A percentile compares a stretch with the other conserved stretches of the same genome.
These are phyloP conservation scores for Myrmecophaga tridactyla DNA, from an alignment of 2,113 vertebrate genomes.

Conservation along the genomic window DNA sequence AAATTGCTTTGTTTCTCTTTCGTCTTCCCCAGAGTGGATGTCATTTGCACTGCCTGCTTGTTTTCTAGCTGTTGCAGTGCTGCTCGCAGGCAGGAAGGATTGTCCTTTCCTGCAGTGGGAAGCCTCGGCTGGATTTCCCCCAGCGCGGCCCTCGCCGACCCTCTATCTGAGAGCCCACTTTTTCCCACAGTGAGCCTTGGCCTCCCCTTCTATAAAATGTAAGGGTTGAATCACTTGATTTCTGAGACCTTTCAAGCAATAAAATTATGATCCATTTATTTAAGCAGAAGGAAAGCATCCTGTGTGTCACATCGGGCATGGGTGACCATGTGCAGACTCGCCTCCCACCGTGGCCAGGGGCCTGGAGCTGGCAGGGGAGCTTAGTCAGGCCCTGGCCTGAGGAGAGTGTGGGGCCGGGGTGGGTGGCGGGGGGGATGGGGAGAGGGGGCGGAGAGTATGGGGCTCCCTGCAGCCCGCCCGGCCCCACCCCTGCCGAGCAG, in stretches of 20 bases:
- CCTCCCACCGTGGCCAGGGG: too few relatives aligned
- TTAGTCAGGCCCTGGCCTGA: too few relatives aligned
- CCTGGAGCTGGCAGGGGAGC: too few relatives aligned
- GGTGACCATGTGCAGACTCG: too few relatives aligned
- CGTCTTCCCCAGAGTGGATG: not conserved
- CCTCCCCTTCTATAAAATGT: not conserved
- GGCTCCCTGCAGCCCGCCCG: too few relatives aligned
- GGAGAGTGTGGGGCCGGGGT: too few relatives aligned
- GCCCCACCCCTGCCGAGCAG: not conserved
- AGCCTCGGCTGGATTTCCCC: not conserved
- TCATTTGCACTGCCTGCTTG: too few relatives aligned
- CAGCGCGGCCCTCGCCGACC: not conserved
- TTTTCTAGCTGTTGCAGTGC: not conserved
- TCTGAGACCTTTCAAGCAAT: not conserved
- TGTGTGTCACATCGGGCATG: rapidly evolving
- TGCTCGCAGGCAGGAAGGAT: not conserved
- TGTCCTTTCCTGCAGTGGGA: not conserved
- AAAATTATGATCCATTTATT: too few relatives aligned
- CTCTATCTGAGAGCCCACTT: not conserved
- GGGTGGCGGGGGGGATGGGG: too few relatives aligned
- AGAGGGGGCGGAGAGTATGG: too few relatives aligned
- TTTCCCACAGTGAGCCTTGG: not conserved
- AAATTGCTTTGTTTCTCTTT: not conserved
- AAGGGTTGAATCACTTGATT: not conserved
- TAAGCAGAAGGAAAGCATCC: not conserved